phyloP scores from a whole-genome alignment of 2,797 vertebrate genomes.

The Hippoglossus hippoglossus region DNA sequence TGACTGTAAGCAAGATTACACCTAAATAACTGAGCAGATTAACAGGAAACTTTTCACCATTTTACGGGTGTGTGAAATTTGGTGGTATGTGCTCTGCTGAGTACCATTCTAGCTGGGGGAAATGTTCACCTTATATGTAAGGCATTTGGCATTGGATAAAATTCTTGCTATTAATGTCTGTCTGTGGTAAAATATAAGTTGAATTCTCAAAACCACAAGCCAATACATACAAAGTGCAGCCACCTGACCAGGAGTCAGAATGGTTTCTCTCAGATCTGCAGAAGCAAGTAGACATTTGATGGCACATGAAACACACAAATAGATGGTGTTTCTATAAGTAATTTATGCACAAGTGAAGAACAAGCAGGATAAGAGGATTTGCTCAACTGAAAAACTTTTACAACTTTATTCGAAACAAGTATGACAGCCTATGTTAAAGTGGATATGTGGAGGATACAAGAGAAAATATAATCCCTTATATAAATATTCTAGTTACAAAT shows the following conservation, averaged over 20 bases:
- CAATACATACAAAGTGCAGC: constrained; percentile 36
- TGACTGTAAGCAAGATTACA: no score
- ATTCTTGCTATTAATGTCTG: not conserved
- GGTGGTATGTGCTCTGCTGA: no score
- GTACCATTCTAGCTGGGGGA: no score
- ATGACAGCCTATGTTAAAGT: not conserved
- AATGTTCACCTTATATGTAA: not conserved
- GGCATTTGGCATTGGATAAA: not conserved
- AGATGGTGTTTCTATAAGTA: not conserved
- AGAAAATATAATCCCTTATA: constrained; percentile 4
- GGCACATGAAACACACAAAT: constrained; percentile 19
- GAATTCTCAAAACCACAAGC: constrained; percentile 51
- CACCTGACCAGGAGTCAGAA: constrained; percentile 20
- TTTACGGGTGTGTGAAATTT: no score
- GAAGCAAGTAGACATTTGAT: constrained; percentile 8
- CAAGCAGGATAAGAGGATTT: not conserved
- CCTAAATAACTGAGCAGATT: no score
- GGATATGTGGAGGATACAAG: not conserved
- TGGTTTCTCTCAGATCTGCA: constrained; percentile 21
- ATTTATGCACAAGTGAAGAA: not conserved
- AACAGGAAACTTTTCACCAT: no score
- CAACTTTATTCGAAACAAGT: not conserved
- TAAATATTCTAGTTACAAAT: not conserved
- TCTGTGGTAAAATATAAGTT: constrained; percentile 3
- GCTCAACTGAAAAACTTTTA: not conserved